A percentile compares a stretch with the other conserved stretches of the same genome.
phyloP scores from a whole-genome alignment of 2,888 invertebrate species.

The Siphonodentalium dalli region DNA sequence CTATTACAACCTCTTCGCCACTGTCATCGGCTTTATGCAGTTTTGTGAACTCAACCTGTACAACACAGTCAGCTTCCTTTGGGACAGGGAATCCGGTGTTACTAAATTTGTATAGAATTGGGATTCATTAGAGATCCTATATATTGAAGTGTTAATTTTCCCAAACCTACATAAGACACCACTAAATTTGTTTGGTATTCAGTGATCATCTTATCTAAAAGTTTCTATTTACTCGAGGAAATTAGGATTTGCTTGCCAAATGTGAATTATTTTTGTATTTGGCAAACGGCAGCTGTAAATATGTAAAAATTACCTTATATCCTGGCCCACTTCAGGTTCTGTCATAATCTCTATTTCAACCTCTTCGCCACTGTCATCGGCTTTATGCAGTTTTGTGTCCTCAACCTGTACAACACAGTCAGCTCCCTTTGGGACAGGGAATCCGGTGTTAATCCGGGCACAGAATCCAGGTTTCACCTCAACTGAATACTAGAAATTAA shows the following conservation, averaged over 20 bases:
- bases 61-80: constrained; percentile 72
- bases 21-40: constrained; percentile 71
- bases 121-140: too few species aligned
- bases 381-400: constrained; percentile 79
- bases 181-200: too few species aligned
- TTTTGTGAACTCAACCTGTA: constrained; percentile 82
- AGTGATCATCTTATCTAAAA: too few species aligned
- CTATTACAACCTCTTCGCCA: constrained; percentile 74
- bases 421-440: constrained; percentile 81
- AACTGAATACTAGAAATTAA: constrained; percentile 47
- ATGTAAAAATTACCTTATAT: constrained; percentile 84
- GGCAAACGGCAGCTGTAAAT: too few species aligned
- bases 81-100: constrained; percentile 96
- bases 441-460: constrained; percentile 92
- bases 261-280: too few species aligned
- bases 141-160: too few species aligned
- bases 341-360: constrained; percentile 77
- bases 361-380: constrained; percentile 70
- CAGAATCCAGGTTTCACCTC: constrained; percentile 73
- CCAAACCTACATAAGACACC: too few species aligned
- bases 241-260: too few species aligned
- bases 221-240: too few species aligned
- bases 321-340: constrained; percentile 74
- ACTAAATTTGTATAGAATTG: too few species aligned
- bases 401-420: constrained; percentile 75